Evolutionary conservation across 1,140 invertebrate genomes (phyloP), one percentile per base, ranked within the genome.

Genomic region (Papilio polyxenes): DNA sequence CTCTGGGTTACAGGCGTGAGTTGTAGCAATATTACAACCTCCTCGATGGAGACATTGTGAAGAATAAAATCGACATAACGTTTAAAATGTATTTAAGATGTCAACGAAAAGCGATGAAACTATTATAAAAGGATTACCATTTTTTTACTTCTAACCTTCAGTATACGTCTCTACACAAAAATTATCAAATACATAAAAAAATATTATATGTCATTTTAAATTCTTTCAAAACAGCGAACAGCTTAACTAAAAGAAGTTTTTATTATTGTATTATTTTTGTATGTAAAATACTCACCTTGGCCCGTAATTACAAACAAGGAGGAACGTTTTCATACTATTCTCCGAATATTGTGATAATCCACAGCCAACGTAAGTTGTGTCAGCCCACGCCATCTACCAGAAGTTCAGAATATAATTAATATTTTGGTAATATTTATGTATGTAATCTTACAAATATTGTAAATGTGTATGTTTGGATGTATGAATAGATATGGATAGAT

Each of bases 231-330:
- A 31, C 23, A 31, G 23, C 23, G 23, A 31, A 31, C 23, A 31
- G 23, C 23, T 31, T 31, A 31, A 31, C 23, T 31, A 31, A 31
- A 31, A 31, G 23, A 31, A 31, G 23, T 31, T 31, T 31, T 31
- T 31, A 31, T 31, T 31, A 31, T 31, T 31, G 23, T 31, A 31
- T 31, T 31, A 31, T 31, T n/a, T 76, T 78, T 72, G 11, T 51
- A 77, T 75, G 17, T 56, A 40, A 81, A 31, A 37, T 77, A 77
- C 87, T 89, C 84, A 93, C 92, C 77, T 51, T 59, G 92, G 90
- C 5, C 92, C 92, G 74, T 93, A 93, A 80, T 93, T 90, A 81
- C 92, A 93, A 8, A 92, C 91, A 6, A 93, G 86, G n/a, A 86
- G 81, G 77, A 85, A 91, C n/a, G 83, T 87, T 48, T 85, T 89